Percentiles rank a stretch among this genome's conserved stretches.
These are phyloP conservation scores for Sylvilagus floridanus DNA, from an alignment of 2,797 vertebrate species.

Conservation along the genomic window DNA sequence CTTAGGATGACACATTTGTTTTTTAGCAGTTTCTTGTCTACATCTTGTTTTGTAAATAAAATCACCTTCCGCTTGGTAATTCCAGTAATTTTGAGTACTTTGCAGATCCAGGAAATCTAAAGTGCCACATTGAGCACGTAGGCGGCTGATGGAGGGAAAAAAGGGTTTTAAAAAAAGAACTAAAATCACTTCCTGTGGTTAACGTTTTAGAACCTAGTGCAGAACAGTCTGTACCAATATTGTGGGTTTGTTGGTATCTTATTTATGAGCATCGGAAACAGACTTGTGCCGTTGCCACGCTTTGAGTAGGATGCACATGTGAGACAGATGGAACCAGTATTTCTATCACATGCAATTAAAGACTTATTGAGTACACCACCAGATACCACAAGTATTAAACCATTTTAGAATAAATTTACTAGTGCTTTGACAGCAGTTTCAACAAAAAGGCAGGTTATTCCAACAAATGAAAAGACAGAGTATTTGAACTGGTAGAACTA, in stretches of 20 bases:
- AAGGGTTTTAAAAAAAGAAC: conserved; percentile 58
- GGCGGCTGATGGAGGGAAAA: neutral
- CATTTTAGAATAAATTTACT: conserved; percentile 78
- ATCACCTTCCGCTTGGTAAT: conserved; percentile 71
- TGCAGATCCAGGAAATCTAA: conserved; percentile 71
- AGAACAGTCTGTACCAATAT: conserved; percentile 81
- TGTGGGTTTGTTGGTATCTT: conserved; percentile 82
- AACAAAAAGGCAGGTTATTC: conserved; percentile 81
- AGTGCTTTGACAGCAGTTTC: conserved; percentile 84
- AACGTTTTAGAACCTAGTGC: conserved; percentile 82
- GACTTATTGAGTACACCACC: conserved; percentile 84
- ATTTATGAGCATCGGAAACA: conserved; percentile 85
- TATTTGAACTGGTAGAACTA: conserved; percentile 1
- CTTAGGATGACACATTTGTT: conserved; percentile 45
- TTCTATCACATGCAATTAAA: conserved; percentile 85
- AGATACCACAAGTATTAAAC: conserved; percentile 84
- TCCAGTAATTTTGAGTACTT: conserved; percentile 70
- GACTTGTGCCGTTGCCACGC: conserved; percentile 78
- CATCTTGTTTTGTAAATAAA: conserved; percentile 60
- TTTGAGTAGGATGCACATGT: conserved; percentile 79
- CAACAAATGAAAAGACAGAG: conserved; percentile 75
- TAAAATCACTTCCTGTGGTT: conserved; percentile 86
- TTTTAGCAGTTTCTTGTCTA: conserved; percentile 55
- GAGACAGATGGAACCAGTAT: conserved; percentile 86
- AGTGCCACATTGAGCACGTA: conserved; percentile 63